Conservation (phyloP, 2,888 invertebrate species). For the Cantharis flavilabris region DNA sequence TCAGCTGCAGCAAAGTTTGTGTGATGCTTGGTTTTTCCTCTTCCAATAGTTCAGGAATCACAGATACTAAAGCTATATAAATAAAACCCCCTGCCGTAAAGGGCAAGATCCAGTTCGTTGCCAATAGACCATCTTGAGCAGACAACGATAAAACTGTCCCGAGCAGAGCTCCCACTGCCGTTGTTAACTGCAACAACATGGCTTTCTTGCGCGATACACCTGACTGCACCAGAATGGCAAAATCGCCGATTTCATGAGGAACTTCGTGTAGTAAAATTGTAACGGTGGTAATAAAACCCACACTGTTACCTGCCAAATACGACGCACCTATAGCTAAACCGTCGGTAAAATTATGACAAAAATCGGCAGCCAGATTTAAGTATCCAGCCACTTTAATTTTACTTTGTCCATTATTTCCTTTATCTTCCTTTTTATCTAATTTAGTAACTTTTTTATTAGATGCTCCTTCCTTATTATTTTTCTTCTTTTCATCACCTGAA, state of each 20-base stretch:
- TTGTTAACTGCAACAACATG: slow-evolving; percentile 90
- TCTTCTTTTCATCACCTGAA: slow-evolving; percentile 31
- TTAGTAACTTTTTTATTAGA: neutral
- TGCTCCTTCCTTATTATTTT: slow-evolving; percentile 24
- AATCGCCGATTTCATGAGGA: slow-evolving; percentile 99
- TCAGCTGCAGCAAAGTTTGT: slow-evolving; percentile 90
- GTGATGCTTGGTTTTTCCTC: slow-evolving; percentile 76
- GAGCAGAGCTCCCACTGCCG: slow-evolving; percentile 92
- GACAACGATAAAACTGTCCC: slow-evolving; percentile 90
- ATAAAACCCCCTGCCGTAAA: slow-evolving; percentile 99
- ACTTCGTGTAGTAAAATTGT: slow-evolving; percentile 98
- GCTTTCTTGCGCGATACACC: slow-evolving; percentile 94
- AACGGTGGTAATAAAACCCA: slow-evolving; percentile 89
- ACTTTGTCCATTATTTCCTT: slow-evolving; percentile 51
- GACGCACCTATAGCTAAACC: slow-evolving; percentile 99
- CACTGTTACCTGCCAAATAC: slow-evolving; percentile 86
- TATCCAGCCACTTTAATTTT: slow-evolving; percentile 88
- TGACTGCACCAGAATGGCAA: slow-evolving; percentile 96
- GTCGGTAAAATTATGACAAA: slow-evolving; percentile 99
- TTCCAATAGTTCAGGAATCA: slow-evolving; percentile 94
- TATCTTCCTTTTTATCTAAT: slow-evolving; percentile 46
- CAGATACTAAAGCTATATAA: slow-evolving; percentile 98
- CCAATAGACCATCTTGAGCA: slow-evolving; percentile 76
- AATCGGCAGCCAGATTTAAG: slow-evolving; percentile 96
- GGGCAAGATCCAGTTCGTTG: slow-evolving; percentile 89